A percentile compares a stretch with the other conserved stretches of the same genome.
Evolutionary conservation across 2,113 vertebrate genomes (phyloP).

Genomic region (Acanthochromis polyacanthus): DNA sequence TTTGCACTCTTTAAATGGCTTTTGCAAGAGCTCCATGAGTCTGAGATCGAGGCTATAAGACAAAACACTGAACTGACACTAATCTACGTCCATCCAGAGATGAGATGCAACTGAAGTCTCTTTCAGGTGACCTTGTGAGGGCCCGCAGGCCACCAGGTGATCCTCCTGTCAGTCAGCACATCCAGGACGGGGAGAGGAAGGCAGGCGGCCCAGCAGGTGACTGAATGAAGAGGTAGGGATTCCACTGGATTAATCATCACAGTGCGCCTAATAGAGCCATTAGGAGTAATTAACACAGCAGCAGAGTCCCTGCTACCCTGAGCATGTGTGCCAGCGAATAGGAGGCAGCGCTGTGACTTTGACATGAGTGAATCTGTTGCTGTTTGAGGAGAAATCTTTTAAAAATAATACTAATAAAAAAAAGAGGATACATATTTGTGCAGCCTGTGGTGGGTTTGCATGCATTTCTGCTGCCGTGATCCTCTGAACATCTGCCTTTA

Average conservation of each 20-base stretch:
- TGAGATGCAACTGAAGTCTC: neutral
- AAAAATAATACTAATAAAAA: neutral
- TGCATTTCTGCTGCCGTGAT: constrained; percentile 44
- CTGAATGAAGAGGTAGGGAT: constrained; percentile 59
- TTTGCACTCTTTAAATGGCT: neutral
- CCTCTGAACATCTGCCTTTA: constrained; percentile 54
- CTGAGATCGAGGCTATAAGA: no score
- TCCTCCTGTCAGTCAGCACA: constrained; percentile 29
- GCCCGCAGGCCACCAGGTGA: constrained; percentile 41
- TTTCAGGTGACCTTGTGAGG: constrained; percentile 66
- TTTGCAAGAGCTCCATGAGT: no score
- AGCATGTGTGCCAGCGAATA: constrained; percentile 39
- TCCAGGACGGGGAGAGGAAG: constrained; percentile 17
- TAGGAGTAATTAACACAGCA: constrained; percentile 80
- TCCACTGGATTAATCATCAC: constrained; percentile 76
- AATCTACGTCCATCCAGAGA: neutral
- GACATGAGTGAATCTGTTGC: constrained; percentile 60
- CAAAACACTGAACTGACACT: neutral
- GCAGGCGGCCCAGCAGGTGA: constrained; percentile 54
- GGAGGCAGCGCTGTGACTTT: constrained; percentile 35
- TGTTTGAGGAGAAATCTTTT: constrained; percentile 12
- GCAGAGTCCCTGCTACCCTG: constrained; percentile 52
- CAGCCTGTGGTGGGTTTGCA: constrained; percentile 19
- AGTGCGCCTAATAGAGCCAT: constrained; percentile 75
- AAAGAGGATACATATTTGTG: constrained; percentile 31